Evolutionary conservation across 1,140 invertebrate genomes (phyloP), one percentile per base, ranked within the genome.

Genomic region (Scaptomyza montana): DNA sequence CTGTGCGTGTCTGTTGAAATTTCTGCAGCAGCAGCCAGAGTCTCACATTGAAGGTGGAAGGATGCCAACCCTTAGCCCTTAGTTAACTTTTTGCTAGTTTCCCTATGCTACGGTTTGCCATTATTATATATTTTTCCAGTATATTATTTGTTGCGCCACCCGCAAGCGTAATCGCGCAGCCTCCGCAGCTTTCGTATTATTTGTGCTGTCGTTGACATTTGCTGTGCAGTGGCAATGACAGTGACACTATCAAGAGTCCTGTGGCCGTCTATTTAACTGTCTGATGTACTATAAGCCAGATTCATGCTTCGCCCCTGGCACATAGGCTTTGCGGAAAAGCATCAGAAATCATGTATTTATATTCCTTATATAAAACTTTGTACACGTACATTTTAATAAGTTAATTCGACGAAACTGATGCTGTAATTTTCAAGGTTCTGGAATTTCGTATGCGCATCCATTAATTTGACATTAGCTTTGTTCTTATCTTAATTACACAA

Each of bases 31-130:
- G 21, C 21, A 25, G 16, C 5, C 55, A 46, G 25, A 16, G 7
- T 4, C 21, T 5, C 39, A 43, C 39, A 43, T 47, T 30, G 5
- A 39, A 50, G 55, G 36, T 50, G 33, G 28, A 39, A 47, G 28
- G 50, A 47, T 8, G 70, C 50, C 61, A 55, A 12, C 46, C 41
- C 64, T 33, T 4, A 33, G 78, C 75, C 81, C 81, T 86, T 73
- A 87, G 82, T 82, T 87, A 86, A 86, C 81, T 87, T 86, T 86
- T 86, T 86, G 78, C 68, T 82, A 86, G 82, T 86, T 85, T 84
- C 64, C 80, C 64, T 71, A 66, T 71, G 69, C 64, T 75, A 45
- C 55, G 30, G 5, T 51, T 43, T 13, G 47, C 36, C 39, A n/a
- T 54, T n/a, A 53, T 28, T 46, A 4, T 10, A 10, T 43, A n/a